Evolutionary conservation across 2,797 vertebrate species (phyloP).

Genomic region (Premnoplex brunnescens): DNA sequence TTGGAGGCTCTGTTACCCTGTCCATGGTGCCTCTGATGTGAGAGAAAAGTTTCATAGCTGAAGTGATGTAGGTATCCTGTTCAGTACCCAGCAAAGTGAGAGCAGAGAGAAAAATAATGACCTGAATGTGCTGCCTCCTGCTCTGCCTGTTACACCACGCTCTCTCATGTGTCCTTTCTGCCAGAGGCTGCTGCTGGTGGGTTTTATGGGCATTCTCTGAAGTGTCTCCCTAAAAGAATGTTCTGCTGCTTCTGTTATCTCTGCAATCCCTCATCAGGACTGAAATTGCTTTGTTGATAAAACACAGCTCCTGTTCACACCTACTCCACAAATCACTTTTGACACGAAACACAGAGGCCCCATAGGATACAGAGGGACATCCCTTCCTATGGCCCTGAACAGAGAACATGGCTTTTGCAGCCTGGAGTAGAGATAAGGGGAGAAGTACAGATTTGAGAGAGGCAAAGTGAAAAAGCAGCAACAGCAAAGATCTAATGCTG

Average conservation of each 20-base stretch:
- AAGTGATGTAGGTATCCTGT: not conserved
- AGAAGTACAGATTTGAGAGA: not conserved
- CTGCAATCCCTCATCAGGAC: not conserved
- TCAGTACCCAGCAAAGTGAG: not conserved
- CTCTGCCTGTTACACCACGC: not conserved
- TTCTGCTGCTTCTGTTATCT: not conserved
- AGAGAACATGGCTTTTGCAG: not conserved
- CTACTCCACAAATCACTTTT: not conserved
- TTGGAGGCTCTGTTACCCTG: not conserved
- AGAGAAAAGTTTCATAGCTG: not conserved
- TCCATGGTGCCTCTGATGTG: not conserved
- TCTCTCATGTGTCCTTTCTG: not conserved
- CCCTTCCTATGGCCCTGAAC: not conserved
- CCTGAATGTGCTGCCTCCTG: not conserved
- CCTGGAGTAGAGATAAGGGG: not conserved
- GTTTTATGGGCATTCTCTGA: not conserved
- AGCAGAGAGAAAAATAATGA: not conserved
- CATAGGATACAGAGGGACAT: not conserved
- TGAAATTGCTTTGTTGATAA: conserved; percentile 4
- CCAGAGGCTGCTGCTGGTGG: not conserved
- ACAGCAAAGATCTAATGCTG: not conserved
- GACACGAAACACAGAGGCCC: not conserved
- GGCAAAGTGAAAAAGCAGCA: not conserved
- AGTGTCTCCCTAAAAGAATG: not conserved
- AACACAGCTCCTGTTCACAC: conserved; percentile 27